Conservation (phyloP, 2,113 vertebrate genomes). For the Eptesicus fuscus region DNA sequence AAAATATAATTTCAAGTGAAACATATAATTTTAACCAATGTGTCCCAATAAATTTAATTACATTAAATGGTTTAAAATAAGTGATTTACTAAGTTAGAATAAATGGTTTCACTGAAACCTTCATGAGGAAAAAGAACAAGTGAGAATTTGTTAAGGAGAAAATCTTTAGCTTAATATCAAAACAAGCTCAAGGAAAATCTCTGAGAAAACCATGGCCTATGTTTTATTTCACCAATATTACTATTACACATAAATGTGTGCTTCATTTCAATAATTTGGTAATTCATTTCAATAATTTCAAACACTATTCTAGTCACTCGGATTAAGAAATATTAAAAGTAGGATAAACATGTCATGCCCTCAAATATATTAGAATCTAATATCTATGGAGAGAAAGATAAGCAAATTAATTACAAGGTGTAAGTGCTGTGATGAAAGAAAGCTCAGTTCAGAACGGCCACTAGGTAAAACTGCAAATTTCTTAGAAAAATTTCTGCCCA, state of each 20-base stretch:
- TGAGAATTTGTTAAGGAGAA: no score
- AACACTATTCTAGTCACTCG: background rate
- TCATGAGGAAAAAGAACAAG: no score
- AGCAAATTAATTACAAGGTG: background rate
- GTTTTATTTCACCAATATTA: background rate
- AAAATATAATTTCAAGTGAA: background rate
- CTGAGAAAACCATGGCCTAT: background rate
- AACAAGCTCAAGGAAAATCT: background rate
- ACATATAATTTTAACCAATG: background rate
- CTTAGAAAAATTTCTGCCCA: background rate
- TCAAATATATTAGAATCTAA: background rate
- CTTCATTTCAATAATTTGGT: background rate
- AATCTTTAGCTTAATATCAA: background rate
- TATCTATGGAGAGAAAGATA: background rate
- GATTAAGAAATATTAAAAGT: background rate
- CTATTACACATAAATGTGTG: background rate
- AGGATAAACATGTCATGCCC: background rate
- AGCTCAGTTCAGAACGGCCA: background rate
- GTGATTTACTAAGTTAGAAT: no score
- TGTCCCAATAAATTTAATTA: background rate
- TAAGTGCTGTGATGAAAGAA: background rate
- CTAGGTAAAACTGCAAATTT: background rate
- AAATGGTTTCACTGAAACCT: no score
- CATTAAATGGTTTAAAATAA: background rate
- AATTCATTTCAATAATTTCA: background rate